phyloP scores from a whole-genome alignment of 53 echinoderm and acorn worm genomes.

The Astropecten irregularis region DNA sequence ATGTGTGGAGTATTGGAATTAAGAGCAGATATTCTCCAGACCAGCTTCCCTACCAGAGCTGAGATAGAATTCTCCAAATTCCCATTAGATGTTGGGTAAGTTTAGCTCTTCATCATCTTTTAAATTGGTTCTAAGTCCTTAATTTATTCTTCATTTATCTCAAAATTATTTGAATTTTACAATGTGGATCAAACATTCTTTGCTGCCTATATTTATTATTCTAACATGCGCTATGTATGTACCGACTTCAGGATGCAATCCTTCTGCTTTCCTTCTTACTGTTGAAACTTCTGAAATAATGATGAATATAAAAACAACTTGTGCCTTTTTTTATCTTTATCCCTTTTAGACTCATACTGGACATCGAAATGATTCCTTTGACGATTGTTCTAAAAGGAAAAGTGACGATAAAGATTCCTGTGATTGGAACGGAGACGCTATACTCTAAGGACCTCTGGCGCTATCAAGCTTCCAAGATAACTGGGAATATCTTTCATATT shows the following conservation, averaged over 20 bases:
- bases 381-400: neutral
- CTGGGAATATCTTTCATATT: conserved; percentile 39
- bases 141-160: too few relatives aligned
- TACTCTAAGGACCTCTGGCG: conserved; percentile 4
- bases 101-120: too few relatives aligned
- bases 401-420: neutral
- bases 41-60: conserved; percentile 6
- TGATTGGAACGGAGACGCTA: neutral
- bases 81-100: conserved; percentile 26
- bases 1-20: conserved; percentile 29
- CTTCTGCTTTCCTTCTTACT: too few relatives aligned
- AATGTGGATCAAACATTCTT: too few relatives aligned
- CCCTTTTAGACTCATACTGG: neutral
- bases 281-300: too few relatives aligned
- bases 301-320: too few relatives aligned
- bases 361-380: neutral
- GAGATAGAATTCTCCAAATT: conserved; percentile 12
- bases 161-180: too few relatives aligned
- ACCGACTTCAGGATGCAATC: too few relatives aligned
- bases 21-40: neutral
- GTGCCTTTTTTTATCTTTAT: too few relatives aligned
- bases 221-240: too few relatives aligned
- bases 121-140: too few relatives aligned
- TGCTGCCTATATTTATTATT: too few relatives aligned
- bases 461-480: conserved; percentile 9